phyloP scores from a whole-genome alignment of 2,113 vertebrate genomes.

The Mus pahari region DNA sequence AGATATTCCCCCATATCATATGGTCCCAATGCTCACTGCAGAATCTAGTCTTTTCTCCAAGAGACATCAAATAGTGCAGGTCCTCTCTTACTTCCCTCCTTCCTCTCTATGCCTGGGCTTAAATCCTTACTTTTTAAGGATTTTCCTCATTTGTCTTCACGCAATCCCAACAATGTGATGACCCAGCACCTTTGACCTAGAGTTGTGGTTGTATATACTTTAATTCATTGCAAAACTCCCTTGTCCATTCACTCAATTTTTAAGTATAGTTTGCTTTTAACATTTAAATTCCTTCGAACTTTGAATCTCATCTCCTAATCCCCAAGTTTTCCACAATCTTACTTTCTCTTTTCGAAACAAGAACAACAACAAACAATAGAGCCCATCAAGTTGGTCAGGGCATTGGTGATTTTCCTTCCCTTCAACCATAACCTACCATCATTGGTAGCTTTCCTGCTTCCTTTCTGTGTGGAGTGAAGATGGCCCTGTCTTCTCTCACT shows the following conservation, averaged over 20 bases:
- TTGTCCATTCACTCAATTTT: not conserved
- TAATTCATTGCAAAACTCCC: not conserved
- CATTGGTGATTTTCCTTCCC: not conserved
- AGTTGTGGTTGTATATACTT: not conserved
- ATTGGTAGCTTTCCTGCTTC: not conserved
- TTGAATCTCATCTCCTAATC: not conserved
- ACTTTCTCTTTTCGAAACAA: not conserved
- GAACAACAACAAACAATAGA: not conserved
- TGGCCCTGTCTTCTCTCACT: not conserved
- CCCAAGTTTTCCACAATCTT: not conserved
- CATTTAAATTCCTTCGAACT: not conserved
- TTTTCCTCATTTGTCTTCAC: not conserved
- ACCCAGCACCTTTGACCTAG: not conserved
- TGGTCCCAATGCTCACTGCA: fast-evolving
- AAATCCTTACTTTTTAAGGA: not conserved
- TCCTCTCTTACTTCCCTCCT: not conserved
- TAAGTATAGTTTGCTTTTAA: not conserved
- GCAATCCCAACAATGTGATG: not conserved
- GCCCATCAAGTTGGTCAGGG: not conserved
- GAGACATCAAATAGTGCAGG: not conserved
- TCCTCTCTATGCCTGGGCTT: not conserved
- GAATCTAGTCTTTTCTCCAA: not conserved
- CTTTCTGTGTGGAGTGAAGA: not conserved
- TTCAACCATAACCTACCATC: not conserved
- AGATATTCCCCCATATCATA: not conserved